Conservation (phyloP, 2,113 vertebrate genomes). For the Leucopternis melanops region DNA sequence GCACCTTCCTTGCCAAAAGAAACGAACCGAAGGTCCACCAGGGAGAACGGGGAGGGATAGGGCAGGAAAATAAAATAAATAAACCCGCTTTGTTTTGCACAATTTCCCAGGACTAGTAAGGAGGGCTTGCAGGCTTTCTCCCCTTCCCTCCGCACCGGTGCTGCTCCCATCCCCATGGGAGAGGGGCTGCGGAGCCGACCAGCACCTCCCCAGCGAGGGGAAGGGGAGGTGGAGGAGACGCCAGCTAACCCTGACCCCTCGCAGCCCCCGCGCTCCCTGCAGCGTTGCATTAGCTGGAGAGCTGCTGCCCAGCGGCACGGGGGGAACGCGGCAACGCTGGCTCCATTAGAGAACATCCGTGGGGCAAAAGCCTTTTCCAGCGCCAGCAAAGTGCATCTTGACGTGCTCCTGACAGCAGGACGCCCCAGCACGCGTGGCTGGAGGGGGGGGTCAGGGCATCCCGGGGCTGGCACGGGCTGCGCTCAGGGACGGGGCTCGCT, state of each 20-base stretch:
- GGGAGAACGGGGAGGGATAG: too few relatives aligned
- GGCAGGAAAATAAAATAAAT: neutral
- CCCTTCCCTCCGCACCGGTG: rapidly evolving
- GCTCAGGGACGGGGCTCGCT: rapidly evolving
- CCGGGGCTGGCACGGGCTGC: neutral
- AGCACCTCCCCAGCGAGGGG: neutral
- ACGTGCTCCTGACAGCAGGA: neutral
- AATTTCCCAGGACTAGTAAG: rapidly evolving
- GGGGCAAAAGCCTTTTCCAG: neutral
- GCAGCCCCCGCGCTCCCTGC: neutral
- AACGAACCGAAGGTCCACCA: neutral
- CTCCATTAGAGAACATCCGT: neutral
- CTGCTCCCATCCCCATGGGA: neutral
- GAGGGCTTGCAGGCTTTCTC: neutral
- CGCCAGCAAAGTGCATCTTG: neutral
- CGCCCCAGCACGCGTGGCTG: rapidly evolving
- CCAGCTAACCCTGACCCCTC: neutral
- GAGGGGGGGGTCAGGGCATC: rapidly evolving
- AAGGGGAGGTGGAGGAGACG: neutral
- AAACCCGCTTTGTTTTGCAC: rapidly evolving
- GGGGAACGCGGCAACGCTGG: rapidly evolving
- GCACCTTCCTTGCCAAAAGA: neutral
- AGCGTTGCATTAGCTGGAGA: neutral
- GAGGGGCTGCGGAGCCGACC: neutral
- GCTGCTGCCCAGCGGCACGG: neutral